Evolutionary conservation across 2,888 invertebrate species (phyloP).

Genomic region (Listrodromus nycthemerus): DNA sequence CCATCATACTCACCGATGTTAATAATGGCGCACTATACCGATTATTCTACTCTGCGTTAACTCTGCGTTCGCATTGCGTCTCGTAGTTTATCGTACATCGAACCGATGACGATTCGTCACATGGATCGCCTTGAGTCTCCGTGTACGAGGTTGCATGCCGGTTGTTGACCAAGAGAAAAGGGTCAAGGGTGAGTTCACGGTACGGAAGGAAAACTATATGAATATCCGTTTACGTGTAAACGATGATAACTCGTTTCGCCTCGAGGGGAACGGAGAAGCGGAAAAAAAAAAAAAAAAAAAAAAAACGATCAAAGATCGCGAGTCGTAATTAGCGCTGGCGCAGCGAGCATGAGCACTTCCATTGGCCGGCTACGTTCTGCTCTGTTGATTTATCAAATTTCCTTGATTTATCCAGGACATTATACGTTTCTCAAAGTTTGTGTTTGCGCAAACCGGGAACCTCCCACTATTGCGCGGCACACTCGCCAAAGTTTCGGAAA

Average conservation of each 20-base stretch:
- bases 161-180: not conserved
- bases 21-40: not conserved
- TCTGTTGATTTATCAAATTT: slow-evolving; percentile 81
- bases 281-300: not conserved
- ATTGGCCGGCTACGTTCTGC: slow-evolving; percentile 51
- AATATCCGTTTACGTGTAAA: not conserved
- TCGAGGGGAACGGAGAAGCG: not conserved
- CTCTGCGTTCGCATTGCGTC: no score
- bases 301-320: slow-evolving; percentile 25
- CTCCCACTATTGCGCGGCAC: slow-evolving; percentile 75
- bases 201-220: not conserved
- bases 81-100: no score
- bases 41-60: no score
- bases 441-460: slow-evolving; percentile 79
- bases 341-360: slow-evolving; percentile 34
- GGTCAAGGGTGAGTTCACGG: not conserved
- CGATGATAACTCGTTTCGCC: not conserved
- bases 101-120: slow-evolving; percentile 60
- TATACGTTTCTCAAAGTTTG: slow-evolving; percentile 80
- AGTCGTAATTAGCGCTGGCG: slow-evolving; percentile 58
- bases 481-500: slow-evolving; percentile 79
- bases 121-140: slow-evolving; percentile 23
- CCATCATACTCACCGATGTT: not conserved
- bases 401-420: slow-evolving; percentile 81
- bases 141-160: not conserved